Base-by-base conservation (phyloP, 2,113 vertebrate genomes). In the Hippocampus barbouri region DNA sequence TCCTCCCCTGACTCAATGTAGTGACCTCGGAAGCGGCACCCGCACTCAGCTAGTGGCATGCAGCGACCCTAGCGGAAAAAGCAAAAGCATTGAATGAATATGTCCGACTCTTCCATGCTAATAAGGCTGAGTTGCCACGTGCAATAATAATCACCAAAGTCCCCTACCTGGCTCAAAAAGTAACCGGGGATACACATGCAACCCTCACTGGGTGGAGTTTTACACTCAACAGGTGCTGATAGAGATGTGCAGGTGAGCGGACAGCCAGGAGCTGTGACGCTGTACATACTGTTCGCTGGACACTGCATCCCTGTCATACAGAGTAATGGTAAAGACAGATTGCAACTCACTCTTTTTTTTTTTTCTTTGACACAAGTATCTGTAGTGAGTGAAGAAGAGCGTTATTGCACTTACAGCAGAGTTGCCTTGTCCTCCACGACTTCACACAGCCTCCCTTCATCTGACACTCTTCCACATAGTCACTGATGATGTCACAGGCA, bases 381-480 rank as follows among this genome's bases (percentile, higher is more conserved):
- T 53, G 51, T 53, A 53, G 7, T n/a, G 8, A 53, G 18, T 53
- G 20, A 21, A 8, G 2, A 21, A 21, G 51, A 49, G 15, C 5
- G 20, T 21, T 53, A 53, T 56, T 10, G 7, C 21, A 78, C 76
- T 78, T 38, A 79, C 77, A 59, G 60, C 77, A 75, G 51, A 75
- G 12, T 2, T 3, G 14, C 60, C 25, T 59, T 0, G 41, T 75
- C 43, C 77, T 71, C 77, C 77, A 79, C 5, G 51, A 8, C 60
- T 43, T 79, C n/a, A 79, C 69, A 4, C 9, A 21, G 69, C 72
- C 77, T 30, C 34, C 69, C 1, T 25, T 5, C 6, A 41, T 30
- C 73, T 75, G 77, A 64, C 77, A 79, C 9, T 79, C 59, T 15
- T 60, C 69, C 9, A 69, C 72, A 12, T 75, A 79, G 30, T 34